These are phyloP conservation scores for Thalassarche chlororhynchos DNA, from an alignment of 2,113 vertebrate species.

Conservation along the genomic window DNA sequence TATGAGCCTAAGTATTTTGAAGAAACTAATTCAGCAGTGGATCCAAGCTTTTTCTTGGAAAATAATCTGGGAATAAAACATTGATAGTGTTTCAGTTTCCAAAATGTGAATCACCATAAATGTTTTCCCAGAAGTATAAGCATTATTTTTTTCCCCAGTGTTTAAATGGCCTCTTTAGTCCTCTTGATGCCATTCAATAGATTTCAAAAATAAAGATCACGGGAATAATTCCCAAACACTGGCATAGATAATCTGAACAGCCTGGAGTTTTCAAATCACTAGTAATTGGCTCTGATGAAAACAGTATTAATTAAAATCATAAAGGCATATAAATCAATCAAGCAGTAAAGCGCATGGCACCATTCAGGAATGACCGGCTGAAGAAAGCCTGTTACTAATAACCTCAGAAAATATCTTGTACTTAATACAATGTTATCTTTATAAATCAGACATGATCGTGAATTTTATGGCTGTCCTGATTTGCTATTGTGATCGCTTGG, in stretches of 20 bases:
- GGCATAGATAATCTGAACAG: neutral
- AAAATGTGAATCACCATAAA: conserved; percentile 49
- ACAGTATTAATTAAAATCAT: conserved; percentile 28
- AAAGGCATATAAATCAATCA: conserved; percentile 21
- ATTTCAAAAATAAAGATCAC: neutral
- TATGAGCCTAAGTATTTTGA: neutral
- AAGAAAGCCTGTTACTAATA: conserved; percentile 30
- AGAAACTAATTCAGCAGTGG: conserved; percentile 18
- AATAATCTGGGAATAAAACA: conserved; percentile 36
- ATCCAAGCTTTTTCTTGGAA: conserved; percentile 56
- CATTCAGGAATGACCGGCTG: neutral
- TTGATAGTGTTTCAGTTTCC: conserved; percentile 28
- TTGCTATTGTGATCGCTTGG: neutral
- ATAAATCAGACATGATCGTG: conserved; percentile 5
- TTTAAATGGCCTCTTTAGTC: conserved; percentile 10
- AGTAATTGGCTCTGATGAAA: neutral
- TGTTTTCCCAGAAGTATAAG: conserved; percentile 38
- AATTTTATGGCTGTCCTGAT: conserved; percentile 40
- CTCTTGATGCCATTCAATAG: neutral
- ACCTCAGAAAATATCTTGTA: neutral
- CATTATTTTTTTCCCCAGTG: neutral
- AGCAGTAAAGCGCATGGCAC: neutral
- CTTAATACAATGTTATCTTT: conserved; percentile 39
- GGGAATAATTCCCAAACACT: neutral
- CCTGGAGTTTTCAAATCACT: neutral